phyloP scores from a whole-genome alignment of 2,797 vertebrate species.

The Aselliscus stoliczkanus region DNA sequence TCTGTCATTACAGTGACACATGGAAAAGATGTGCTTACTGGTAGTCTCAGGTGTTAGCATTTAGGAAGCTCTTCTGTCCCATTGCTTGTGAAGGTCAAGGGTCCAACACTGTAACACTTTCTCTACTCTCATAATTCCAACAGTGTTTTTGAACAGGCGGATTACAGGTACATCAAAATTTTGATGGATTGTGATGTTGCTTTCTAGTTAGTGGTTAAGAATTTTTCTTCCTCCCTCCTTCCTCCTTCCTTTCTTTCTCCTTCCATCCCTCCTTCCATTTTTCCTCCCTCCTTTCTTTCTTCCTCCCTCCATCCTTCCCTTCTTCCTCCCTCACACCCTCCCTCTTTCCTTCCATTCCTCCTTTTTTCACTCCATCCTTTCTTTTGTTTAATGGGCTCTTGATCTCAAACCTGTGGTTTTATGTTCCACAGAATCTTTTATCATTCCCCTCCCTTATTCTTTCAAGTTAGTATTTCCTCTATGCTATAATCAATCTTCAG shows the following conservation, averaged over 20 bases:
- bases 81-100: not conserved
- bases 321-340: no score
- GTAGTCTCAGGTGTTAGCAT: not conserved
- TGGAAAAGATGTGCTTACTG: not conserved
- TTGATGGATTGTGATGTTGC: not conserved
- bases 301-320: fast-evolving
- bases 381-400: no score
- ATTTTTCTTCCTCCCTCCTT: not conserved
- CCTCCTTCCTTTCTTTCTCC: no score
- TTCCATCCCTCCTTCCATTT: fast-evolving
- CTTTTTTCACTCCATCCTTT: no score
- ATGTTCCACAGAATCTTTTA: not conserved
- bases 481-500: not conserved
- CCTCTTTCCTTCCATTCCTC: not conserved
- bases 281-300: not conserved
- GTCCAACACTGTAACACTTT: not conserved
- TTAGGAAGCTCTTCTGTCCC: not conserved
- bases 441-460: not conserved
- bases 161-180: not conserved
- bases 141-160: not conserved
- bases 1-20: fast-evolving
- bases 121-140: not conserved
- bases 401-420: not conserved
- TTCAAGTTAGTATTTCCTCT: not conserved
- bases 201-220: not conserved